Percentiles rank a stretch among this genome's conserved stretches.
These are phyloP conservation scores for Phaethornis superciliosus DNA, from an alignment of 2,113 vertebrate species.

Conservation along the genomic window DNA sequence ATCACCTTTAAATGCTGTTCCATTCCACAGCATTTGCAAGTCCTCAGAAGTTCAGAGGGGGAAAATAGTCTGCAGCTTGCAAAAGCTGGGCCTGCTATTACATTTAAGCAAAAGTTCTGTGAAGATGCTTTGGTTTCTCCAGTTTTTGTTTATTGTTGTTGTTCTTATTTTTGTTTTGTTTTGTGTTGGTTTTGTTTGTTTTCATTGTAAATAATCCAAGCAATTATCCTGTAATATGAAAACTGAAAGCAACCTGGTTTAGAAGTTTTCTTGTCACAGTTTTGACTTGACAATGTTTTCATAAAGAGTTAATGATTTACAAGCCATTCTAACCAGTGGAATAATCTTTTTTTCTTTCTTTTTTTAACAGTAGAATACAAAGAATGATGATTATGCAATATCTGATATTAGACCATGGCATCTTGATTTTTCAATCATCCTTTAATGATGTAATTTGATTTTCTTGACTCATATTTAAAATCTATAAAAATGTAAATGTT, in stretches of 20 bases:
- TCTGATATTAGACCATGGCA: neutral
- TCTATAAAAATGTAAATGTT: constrained; percentile 7
- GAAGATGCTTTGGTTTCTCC: neutral
- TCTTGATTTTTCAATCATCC: neutral
- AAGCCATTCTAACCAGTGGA: neutral
- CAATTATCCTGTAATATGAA: neutral
- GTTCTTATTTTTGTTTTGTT: no score
- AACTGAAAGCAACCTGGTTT: neutral
- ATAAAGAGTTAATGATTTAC: neutral
- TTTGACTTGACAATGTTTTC: neutral
- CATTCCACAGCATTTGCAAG: neutral
- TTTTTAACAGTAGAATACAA: neutral
- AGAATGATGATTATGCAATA: neutral
- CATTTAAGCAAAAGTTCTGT: neutral
- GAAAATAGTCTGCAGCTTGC: neutral
- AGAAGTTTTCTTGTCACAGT: neutral
- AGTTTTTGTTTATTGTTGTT: neutral
- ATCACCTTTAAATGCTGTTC: neutral
- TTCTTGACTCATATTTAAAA: neutral
- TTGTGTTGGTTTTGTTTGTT: neutral
- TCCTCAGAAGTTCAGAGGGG: neutral
- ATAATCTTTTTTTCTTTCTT: accelerated
- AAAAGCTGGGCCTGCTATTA: neutral
- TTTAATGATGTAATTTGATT: neutral
- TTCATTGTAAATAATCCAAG: neutral